These are phyloP conservation scores for Polylopha cassiicola DNA, from an alignment of 2,888 invertebrate species.

Conservation along the genomic window DNA sequence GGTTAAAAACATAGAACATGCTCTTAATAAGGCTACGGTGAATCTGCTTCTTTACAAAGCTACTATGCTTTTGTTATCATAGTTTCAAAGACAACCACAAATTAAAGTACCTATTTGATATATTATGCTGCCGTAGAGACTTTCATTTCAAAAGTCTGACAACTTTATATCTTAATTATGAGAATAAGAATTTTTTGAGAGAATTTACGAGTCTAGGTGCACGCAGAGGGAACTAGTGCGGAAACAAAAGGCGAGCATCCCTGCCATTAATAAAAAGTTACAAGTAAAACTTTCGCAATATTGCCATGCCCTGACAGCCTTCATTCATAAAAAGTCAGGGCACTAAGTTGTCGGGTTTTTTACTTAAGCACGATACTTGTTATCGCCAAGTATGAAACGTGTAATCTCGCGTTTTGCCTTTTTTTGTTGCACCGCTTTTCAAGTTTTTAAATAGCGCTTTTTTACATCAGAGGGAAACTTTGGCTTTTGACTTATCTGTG, in stretches of 20 bases:
- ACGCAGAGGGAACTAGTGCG: constrained; percentile 36
- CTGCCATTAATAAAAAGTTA: constrained; percentile 62
- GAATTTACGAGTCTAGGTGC: too few relatives aligned
- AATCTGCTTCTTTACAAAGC: too few relatives aligned
- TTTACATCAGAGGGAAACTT: constrained; percentile 7
- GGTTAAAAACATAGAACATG: too few relatives aligned
- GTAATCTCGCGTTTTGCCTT: constrained; percentile 10
- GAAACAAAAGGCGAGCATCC: constrained; percentile 51
- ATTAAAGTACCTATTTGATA: too few relatives aligned
- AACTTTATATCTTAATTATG: too few relatives aligned
- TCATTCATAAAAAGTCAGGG: constrained; percentile 38
- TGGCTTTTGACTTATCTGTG: constrained; percentile 9
- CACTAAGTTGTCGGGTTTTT: constrained; percentile 33
- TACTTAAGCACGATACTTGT: constrained; percentile 15
- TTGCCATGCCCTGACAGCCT: constrained; percentile 49
- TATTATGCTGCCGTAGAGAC: too few relatives aligned
- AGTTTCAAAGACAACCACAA: too few relatives aligned
- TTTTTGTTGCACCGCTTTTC: constrained; percentile 13
- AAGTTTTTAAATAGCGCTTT: constrained; percentile 15
- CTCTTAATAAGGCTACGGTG: too few relatives aligned
- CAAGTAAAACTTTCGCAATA: constrained; percentile 63
- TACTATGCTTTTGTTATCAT: too few relatives aligned
- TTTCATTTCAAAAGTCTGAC: too few relatives aligned
- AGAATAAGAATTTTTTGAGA: too few relatives aligned
- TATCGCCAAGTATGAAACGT: constrained; percentile 14